These are phyloP conservation scores for Diachrysia chrysitis DNA, from an alignment of 2,888 invertebrate species.

Conservation along the genomic window DNA sequence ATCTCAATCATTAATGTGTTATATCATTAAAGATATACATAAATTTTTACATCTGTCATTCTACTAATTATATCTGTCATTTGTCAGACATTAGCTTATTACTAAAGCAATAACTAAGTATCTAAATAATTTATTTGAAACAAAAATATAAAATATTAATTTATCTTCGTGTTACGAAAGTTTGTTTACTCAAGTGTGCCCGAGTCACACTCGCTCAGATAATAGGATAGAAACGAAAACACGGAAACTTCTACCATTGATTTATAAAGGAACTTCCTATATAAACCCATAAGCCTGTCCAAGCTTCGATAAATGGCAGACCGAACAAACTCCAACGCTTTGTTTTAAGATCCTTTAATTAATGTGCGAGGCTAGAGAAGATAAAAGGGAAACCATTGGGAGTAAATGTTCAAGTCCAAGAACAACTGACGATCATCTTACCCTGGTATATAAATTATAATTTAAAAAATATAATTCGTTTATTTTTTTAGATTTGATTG, in stretches of 20 bases:
- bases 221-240: conserved; percentile 20
- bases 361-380: conserved; percentile 8
- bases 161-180: conserved; percentile 6
- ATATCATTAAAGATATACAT: too few species aligned
- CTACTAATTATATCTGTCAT: not conserved
- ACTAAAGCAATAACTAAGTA: not conserved
- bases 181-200: conserved; percentile 17
- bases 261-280: conserved; percentile 42
- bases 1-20: not conserved
- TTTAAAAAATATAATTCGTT: too few species aligned
- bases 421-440: not conserved
- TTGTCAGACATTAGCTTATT: not conserved
- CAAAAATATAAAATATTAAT: not conserved
- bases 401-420: not conserved
- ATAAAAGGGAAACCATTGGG: not conserved
- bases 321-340: conserved; percentile 15
- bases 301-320: conserved; percentile 18
- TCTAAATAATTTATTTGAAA: not conserved
- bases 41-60: not conserved
- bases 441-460: not conserved
- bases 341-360: conserved; percentile 22
- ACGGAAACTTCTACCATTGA: conserved; percentile 26
- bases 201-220: conserved; percentile 21
- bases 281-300: conserved; percentile 19
- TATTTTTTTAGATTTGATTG: too few species aligned